Percentiles rank a stretch among this genome's conserved stretches.
These are phyloP conservation scores for Drosophila pruinosa DNA, from an alignment of 1,140 invertebrate genomes.

Conservation along the genomic window DNA sequence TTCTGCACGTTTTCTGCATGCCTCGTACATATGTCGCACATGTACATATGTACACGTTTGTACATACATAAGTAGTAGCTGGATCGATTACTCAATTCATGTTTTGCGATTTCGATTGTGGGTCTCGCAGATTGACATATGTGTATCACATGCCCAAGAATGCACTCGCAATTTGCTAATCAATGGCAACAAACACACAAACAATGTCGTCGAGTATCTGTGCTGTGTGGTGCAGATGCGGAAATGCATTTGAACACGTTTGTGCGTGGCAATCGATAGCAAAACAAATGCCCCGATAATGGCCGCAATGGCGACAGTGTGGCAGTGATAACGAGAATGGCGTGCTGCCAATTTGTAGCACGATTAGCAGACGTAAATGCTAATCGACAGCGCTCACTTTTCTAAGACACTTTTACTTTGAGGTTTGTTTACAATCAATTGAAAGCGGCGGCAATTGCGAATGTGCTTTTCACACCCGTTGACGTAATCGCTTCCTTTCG, in stretches of 20 bases:
- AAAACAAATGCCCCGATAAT: slow-evolving; percentile 34
- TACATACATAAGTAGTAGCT: slow-evolving; percentile 9
- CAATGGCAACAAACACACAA: slow-evolving; percentile 22
- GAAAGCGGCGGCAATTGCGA: slow-evolving; percentile 39
- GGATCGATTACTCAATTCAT: slow-evolving; percentile 45
- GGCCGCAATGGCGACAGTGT: slow-evolving; percentile 1
- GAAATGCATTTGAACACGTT: slow-evolving; percentile 79
- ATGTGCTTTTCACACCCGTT: slow-evolving; percentile 4
- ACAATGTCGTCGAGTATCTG: not conserved
- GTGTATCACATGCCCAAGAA: slow-evolving; percentile 35
- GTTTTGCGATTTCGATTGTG: slow-evolving; percentile 1
- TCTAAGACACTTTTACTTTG: slow-evolving; percentile 61
- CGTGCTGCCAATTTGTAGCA: slow-evolving; percentile 2
- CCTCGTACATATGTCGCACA: not conserved
- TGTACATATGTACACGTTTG: slow-evolving; percentile 20
- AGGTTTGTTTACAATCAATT: slow-evolving; percentile 49
- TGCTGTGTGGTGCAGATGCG: slow-evolving; percentile 36
- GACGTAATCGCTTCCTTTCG: slow-evolving; percentile 41
- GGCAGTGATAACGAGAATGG: slow-evolving; percentile 23
- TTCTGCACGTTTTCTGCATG: slow-evolving; percentile 44
- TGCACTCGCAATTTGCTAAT: slow-evolving; percentile 14
- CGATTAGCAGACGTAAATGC: slow-evolving; percentile 2
- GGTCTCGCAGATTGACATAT: not conserved
- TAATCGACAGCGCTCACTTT: slow-evolving; percentile 32
- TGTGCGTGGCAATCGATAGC: slow-evolving; percentile 62